Conservation (phyloP, 2,888 invertebrate genomes). For the Himalopsyche japonica region DNA sequence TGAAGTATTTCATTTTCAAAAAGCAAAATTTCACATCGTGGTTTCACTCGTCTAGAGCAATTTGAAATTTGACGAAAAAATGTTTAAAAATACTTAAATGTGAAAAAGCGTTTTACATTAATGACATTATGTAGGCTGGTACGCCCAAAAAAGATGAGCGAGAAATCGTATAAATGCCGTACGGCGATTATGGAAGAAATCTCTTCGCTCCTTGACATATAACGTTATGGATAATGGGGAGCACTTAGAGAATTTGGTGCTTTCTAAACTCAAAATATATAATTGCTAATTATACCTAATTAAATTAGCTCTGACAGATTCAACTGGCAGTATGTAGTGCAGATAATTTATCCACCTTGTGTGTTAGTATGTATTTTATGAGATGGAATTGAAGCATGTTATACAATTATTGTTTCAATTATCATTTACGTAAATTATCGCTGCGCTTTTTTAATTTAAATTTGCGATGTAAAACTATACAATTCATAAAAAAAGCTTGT, state of each 20-base stretch:
- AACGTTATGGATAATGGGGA: not conserved
- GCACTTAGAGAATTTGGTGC: not conserved
- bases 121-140: not conserved
- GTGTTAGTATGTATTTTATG: no score
- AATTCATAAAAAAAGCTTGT: no score
- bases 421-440: no score
- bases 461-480: no score
- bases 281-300: not conserved
- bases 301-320: not conserved
- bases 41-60: not conserved
- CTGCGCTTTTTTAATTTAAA: no score
- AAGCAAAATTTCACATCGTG: no score
- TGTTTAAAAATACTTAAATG: not conserved
- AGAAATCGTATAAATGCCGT: not conserved
- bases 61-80: not conserved
- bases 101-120: not conserved
- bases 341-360: no score
- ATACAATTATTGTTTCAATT: no score
- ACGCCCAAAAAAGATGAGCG: not conserved
- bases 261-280: not conserved
- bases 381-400: no score
- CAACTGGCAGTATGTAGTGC: no score
- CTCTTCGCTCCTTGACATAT: not conserved
- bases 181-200: not conserved
- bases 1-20: no score